Evolutionary conservation across 23 tunicate species (phyloP), one percentile per base, ranked within the genome.

Genomic region (Corella eumyota): DNA sequence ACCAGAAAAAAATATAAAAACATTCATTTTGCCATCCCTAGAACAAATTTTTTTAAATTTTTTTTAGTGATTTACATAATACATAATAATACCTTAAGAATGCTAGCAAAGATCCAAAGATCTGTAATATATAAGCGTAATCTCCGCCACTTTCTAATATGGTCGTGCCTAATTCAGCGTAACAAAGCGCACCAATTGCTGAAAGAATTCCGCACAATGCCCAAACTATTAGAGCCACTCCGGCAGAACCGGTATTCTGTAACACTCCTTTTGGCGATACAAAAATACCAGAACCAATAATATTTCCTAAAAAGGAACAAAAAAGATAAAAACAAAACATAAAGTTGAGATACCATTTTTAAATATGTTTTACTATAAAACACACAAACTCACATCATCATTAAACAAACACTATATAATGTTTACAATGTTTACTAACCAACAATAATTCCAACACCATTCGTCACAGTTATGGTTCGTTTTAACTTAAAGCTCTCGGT

Each of bases 261-360:
- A 93, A 56, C 25, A 93, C 99, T 29, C 95, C 99, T 36, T 84
- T 87, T 17, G 99, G 99, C 6, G 99, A 93, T 36, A 93, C 95
- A 55, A 93, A 93, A 3, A 93, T 93, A 17, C 99, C 99, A 48
- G 95, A 87, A 15, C 99, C 99, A 62, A 93, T 93, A 52, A 93
- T 87, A 57, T 93, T 93, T 29, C 99, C 99, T 88, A 50, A 36
- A 49, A 61, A 69, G 2, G 13, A 66, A 40, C 7, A n/a, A n/a
- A n/a, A n/a, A n/a, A 6, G n/a, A n/a, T n/a, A n/a, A n/a, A 11
- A 44, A 11, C 49, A 53, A 7, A 20, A 53, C 21, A 7, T 13
- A 53, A 53, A 13, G 20, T 13, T 13, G 59, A 19, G 13, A 50
- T 29, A 0, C 0, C n/a, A 60, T 31, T 29, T 29, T 0, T 32